A percentile compares a stretch with the other conserved stretches of the same genome.
Evolutionary conservation across 2,113 vertebrate genomes (phyloP).

Genomic region (Proterorhinus semilunaris): DNA sequence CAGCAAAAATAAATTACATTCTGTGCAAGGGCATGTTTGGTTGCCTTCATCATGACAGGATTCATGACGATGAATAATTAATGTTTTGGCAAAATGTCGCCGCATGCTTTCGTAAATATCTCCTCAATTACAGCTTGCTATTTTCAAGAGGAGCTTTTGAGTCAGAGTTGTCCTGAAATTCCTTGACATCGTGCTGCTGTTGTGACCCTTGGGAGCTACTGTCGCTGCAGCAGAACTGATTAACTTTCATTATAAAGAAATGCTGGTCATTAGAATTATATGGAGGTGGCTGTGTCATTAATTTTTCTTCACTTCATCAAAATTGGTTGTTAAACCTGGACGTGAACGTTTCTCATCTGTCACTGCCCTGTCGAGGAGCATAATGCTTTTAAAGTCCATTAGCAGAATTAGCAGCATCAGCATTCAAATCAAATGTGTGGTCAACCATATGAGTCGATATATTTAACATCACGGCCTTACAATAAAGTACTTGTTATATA

Average conservation of each 20-base stretch:
- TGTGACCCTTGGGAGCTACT: not conserved
- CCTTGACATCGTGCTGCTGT: not conserved
- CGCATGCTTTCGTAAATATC: too few relatives aligned
- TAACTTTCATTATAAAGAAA: slow-evolving; percentile 1
- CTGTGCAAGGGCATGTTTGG: too few relatives aligned
- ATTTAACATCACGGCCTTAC: not conserved
- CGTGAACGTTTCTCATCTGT: slow-evolving; percentile 7
- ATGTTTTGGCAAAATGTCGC: too few relatives aligned
- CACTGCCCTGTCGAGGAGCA: not conserved
- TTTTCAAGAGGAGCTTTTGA: not conserved
- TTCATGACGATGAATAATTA: too few relatives aligned
- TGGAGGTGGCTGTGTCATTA: not conserved
- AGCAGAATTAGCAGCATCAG: slow-evolving; percentile 14
- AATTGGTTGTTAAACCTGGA: slow-evolving; percentile 8
- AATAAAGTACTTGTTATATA: not conserved
- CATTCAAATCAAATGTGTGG: slow-evolving; percentile 10
- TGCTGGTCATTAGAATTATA: not conserved
- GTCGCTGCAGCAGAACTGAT: slow-evolving; percentile 5
- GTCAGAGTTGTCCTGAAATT: not conserved
- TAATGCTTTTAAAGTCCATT: slow-evolving; percentile 4
- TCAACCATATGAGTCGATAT: not conserved
- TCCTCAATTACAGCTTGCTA: too few relatives aligned
- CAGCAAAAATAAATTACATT: too few relatives aligned
- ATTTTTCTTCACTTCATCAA: slow-evolving; percentile 12
- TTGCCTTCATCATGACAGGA: too few relatives aligned